Percentiles rank a stretch among this genome's conserved stretches.
Evolutionary conservation across 1,140 invertebrate genomes (phyloP).

Genomic region (Rhagoletis pomonella): DNA sequence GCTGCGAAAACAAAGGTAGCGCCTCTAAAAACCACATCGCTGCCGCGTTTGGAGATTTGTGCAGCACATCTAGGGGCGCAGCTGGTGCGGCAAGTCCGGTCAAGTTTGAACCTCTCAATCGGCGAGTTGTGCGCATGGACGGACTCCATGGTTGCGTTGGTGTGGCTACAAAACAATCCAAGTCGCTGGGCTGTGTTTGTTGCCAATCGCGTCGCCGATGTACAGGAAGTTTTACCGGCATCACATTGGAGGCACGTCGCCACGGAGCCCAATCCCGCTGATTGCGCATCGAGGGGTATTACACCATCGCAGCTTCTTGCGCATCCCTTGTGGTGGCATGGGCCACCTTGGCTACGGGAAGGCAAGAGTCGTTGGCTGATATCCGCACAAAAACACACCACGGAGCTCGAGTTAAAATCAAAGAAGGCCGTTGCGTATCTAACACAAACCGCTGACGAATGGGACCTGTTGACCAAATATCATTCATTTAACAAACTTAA

Average conservation of each 20-base stretch:
- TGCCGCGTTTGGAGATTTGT: neutral
- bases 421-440: too few relatives aligned
- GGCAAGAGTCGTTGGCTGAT: too few relatives aligned
- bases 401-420: too few relatives aligned
- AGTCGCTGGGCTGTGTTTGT: slow-evolving; percentile 9
- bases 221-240: neutral
- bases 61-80: neutral
- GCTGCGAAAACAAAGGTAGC: neutral
- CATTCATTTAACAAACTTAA: too few relatives aligned
- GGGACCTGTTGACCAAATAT: too few relatives aligned
- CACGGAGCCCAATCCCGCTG: slow-evolving; percentile 64
- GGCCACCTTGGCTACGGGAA: too few relatives aligned
- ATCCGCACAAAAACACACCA: too few relatives aligned
- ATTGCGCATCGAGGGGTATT: too few relatives aligned
- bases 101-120: neutral
- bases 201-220: neutral
- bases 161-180: neutral
- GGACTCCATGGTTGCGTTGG: neutral
- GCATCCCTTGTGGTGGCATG: too few relatives aligned
- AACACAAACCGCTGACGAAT: too few relatives aligned
- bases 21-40: neutral
- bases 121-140: neutral
- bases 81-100: neutral
- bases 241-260: slow-evolving; percentile 64
- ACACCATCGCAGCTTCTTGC: too few relatives aligned